A percentile compares a stretch with the other conserved stretches of the same genome.
Conservation (phyloP, 92 coral and sea anemone genomes). For the Pocillopora grandis region DNA sequence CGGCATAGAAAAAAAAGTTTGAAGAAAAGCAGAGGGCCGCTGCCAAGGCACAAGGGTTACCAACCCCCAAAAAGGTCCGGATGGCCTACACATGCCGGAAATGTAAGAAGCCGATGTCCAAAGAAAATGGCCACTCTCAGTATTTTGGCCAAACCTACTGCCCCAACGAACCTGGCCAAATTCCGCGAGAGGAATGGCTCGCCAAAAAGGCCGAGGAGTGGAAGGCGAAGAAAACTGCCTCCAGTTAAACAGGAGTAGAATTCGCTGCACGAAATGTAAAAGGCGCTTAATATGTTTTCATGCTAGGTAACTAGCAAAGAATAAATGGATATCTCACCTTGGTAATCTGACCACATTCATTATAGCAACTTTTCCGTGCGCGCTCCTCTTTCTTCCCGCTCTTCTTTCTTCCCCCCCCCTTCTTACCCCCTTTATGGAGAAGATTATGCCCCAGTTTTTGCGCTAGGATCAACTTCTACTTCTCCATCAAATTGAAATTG, state of each 20-base stretch:
- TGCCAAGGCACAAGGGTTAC: not conserved
- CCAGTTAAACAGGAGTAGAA: not conserved
- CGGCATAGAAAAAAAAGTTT: not conserved
- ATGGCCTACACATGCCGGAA: not conserved
- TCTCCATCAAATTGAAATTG: no score
- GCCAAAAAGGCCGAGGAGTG: not conserved
- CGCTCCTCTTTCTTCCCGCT: not conserved
- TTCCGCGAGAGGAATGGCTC: not conserved
- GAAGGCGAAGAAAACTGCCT: not conserved
- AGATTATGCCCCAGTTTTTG: constrained; percentile 26
- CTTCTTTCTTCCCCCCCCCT: not conserved
- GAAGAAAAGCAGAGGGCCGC: not conserved
- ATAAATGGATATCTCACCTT: no score
- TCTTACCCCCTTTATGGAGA: constrained; percentile 11
- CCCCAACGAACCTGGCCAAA: constrained; percentile 1
- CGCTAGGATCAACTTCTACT: not conserved
- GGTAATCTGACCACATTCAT: no score
- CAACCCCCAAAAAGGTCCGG: not conserved
- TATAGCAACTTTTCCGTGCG: no score
- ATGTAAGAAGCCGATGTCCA: not conserved
- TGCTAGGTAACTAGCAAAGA: no score
- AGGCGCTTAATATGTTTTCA: not conserved
- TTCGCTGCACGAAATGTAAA: not conserved
- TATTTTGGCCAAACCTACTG: constrained; percentile 46
- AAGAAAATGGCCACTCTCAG: constrained; percentile 44